phyloP scores from a whole-genome alignment of 1,140 invertebrate species.

The Drosophila neocordata region DNA sequence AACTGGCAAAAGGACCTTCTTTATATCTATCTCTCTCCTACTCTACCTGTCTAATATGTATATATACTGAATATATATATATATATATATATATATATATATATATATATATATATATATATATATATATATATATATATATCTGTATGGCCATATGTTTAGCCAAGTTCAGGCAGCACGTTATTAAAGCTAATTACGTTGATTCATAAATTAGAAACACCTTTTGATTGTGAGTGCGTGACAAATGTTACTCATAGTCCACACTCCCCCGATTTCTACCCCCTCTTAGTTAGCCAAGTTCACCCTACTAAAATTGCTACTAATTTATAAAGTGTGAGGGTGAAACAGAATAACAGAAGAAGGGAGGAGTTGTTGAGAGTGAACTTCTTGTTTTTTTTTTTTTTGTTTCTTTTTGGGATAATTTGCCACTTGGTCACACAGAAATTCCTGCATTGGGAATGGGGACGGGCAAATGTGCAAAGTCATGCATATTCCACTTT shows the following conservation, averaged over 20 bases:
- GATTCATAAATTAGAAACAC: slow-evolving; percentile 78
- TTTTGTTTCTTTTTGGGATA: slow-evolving; percentile 2
- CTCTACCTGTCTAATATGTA: too few species aligned
- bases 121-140: not conserved
- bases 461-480: slow-evolving; percentile 14
- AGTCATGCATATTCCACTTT: slow-evolving; percentile 20
- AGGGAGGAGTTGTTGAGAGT: not conserved
- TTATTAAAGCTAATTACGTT: slow-evolving; percentile 75
- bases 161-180: slow-evolving; percentile 41
- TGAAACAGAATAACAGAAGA: not conserved
- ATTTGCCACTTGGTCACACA: slow-evolving; percentile 45
- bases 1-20: not conserved
- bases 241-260: slow-evolving; percentile 39
- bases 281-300: not conserved
- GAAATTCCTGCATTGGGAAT: not conserved
- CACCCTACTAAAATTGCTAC: slow-evolving; percentile 4
- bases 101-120: not conserved
- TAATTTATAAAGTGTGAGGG: slow-evolving; percentile 18
- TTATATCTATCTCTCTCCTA: not conserved
- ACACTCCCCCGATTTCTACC: too few species aligned
- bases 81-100: not conserved
- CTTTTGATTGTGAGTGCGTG: slow-evolving; percentile 70
- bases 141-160: slow-evolving; percentile 23
- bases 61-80: too few species aligned
- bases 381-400: not conserved